phyloP scores from a whole-genome alignment of 2,797 vertebrate genomes.

The Crax fasciolata region DNA sequence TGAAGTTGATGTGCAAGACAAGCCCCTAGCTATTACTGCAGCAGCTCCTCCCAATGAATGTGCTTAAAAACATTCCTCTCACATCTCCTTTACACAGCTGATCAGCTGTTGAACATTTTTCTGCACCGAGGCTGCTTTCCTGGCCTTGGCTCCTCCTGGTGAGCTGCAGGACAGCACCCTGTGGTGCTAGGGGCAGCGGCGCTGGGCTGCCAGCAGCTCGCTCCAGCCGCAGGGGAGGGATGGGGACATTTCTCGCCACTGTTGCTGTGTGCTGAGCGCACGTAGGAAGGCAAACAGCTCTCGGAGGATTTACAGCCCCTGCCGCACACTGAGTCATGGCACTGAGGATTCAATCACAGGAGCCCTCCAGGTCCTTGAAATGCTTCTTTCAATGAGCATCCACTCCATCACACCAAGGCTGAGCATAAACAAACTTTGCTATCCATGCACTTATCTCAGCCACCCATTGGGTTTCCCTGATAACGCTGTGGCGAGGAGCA shows the following conservation, averaged over 20 bases:
- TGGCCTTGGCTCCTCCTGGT: not conserved
- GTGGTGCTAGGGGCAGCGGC: not conserved
- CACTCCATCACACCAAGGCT: conserved; percentile 64
- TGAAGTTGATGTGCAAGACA: not conserved
- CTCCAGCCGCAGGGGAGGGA: not conserved
- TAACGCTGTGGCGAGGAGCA: not conserved
- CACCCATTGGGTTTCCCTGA: conserved; percentile 11
- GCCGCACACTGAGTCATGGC: conserved; percentile 58
- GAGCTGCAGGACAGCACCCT: not conserved
- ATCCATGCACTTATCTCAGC: not conserved
- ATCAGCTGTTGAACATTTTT: not conserved
- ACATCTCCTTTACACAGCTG: not conserved
- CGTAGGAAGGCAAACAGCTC: conserved; percentile 49
- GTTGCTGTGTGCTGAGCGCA: conserved; percentile 39
- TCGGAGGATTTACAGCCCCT: conserved; percentile 64
- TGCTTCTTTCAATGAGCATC: conserved; percentile 62
- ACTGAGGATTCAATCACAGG: conserved; percentile 56
- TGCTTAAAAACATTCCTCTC: not conserved
- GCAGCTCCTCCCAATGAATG: not conserved
- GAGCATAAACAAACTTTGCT: conserved; percentile 52
- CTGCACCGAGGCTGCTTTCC: not conserved
- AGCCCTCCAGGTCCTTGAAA: conserved; percentile 69
- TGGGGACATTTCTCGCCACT: conserved; percentile 10
- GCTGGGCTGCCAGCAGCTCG: not conserved
- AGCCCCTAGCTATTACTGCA: not conserved